Conservation (phyloP, 2,797 vertebrate genomes). For the Cyprinodon diabolis region DNA sequence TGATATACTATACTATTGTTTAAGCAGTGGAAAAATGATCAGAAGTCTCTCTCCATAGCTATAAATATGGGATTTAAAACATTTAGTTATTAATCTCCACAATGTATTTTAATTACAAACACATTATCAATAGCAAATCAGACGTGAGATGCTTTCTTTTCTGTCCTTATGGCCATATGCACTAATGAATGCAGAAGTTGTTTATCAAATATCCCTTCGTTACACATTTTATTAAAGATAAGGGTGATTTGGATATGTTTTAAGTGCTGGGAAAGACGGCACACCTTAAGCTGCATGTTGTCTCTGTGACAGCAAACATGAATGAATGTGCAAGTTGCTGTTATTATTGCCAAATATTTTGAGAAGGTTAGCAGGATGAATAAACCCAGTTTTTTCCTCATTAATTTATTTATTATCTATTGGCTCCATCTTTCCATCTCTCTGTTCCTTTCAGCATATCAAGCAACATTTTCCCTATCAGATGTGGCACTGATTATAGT, state of each 20-base stretch:
- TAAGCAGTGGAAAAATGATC: neutral
- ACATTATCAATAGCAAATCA: neutral
- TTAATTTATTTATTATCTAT: neutral
- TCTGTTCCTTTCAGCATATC: neutral
- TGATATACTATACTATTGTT: neutral
- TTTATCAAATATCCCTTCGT: neutral
- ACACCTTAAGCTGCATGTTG: neutral
- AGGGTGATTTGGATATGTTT: neutral
- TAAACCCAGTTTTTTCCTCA: neutral
- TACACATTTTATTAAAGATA: neutral
- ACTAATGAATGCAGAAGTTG: neutral
- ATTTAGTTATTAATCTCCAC: neutral
- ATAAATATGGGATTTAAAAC: neutral
- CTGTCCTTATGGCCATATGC: neutral
- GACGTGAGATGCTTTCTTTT: neutral
- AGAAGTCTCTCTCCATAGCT: neutral
- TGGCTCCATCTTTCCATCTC: neutral
- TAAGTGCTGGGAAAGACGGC: neutral
- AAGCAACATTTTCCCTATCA: neutral
- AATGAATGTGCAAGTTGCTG: neutral
- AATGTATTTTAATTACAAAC: neutral
- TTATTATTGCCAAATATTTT: neutral
- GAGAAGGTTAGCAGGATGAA: neutral
- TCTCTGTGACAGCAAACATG: neutral
- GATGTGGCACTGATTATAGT: neutral